Base-by-base conservation (phyloP, 1,140 invertebrate species). In the Trachymyrmex cornetzi region DNA sequence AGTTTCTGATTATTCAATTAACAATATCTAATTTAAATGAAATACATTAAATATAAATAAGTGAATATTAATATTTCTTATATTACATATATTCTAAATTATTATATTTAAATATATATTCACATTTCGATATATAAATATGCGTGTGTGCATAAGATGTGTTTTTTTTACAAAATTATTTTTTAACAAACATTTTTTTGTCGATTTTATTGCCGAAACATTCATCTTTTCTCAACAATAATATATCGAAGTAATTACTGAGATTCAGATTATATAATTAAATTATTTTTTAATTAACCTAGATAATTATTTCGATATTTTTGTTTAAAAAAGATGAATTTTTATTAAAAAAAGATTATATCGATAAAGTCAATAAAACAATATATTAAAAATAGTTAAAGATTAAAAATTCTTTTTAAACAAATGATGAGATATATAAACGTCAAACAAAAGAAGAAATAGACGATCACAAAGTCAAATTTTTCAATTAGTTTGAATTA, bases 1-100 rank as follows among this genome's bases (percentile, higher is more conserved):
- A 38, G 14, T 67, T 74, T 74, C 5, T 55, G 30, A 53, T 74
- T 55, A 74, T n/a, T 53, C 27, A 74, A 74, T 53, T 50, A 24
- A 24, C 2, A 72, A 22, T 2, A 53, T n/a, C 50, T 74, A 0
- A 30, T 74, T 74, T 55, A 12, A 27, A 74, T 53, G n/a, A 74
- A 34, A 50, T 19, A 72, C 4, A 16, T 27, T 53, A 72, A 72
- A 72, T 11, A 53, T 72, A 53, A 71, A 50, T 72, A 53, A 53
- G 22, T 74, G 16, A 74, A 74, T 74, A 14, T 55, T 55, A 55
- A 74, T 53, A 24, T 30, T 2, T 53, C 4, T 53, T 72, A 19
- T 50, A 50, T 50, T 50, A 16, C 4, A 53, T 30, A n/a, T 74
- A 6, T 19, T 74, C 19, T 55, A 34, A 55, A 27, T 44, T 44